Base-by-base conservation (phyloP, 2,797 vertebrate genomes). In the Esox masquinongy region DNA sequence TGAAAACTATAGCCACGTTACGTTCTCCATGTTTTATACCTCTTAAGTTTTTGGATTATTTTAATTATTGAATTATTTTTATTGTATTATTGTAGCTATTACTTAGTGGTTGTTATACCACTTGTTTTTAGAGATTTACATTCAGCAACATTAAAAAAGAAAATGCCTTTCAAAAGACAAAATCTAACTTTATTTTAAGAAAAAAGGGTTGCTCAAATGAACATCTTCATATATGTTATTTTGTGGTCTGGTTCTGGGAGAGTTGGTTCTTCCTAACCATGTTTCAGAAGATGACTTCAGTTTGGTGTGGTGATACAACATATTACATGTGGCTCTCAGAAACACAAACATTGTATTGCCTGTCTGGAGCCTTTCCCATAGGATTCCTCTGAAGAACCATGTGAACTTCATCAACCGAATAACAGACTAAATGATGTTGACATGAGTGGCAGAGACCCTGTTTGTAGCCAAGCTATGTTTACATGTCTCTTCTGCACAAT, bases 361-460 rank as follows among this genome's bases (percentile, higher is more conserved):
- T 49, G 51, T 49, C 43, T 39, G 36, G 36, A 74, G 67, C 39
- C 63, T 68, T 73, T 29, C 47, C 66, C 77, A 74, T 74, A 71
- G 72, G 73, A 61, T 75, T 17, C 63, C 69, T 84, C 82, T 79
- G 81, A 87, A 82, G 79, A 70, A 73, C 8, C 31, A 68, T 36
- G 34, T n/a, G 31, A n/a, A 11, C 66, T 11, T 36, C 6, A 19
- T 39, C 9, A 31, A 66, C 26, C 26, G 34, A 19, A 43, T n/a
- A 2, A 63, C 15, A n/a, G 51, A 3, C 51, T 56, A 53, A 53
- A 56, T 7, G 36, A 39, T 39, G 36, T 39, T 56, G 53, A n/a
- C 53, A 56, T 1, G n/a, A 22, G 53, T 56, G 53, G 53, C 53
- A 17, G 12, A 56, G n/a, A n/a, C 17, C n/a, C 51, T n/a, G 4